Evolutionary conservation across 2,888 invertebrate genomes (phyloP), one percentile per base, ranked within the genome.

Genomic region (Orgyia antiqua): DNA sequence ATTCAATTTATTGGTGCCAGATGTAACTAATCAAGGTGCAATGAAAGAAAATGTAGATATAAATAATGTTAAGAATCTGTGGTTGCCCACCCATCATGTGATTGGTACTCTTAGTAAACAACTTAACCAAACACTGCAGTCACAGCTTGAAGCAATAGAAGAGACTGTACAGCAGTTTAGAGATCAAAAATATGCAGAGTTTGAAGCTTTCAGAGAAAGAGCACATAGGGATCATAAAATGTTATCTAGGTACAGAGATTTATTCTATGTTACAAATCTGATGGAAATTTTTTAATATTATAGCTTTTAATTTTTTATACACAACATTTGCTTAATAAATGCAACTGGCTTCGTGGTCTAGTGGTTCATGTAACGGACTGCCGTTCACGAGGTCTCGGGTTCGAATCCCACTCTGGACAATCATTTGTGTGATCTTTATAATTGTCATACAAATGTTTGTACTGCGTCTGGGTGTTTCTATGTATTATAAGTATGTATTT

Each of bases 121-220:
- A 56, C 86, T 93, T 38, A 89, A 91, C 36, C 89, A 90, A 49
- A 91, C 89, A 27, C 74, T 95, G 30, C 90, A 92, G 60, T 87
- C 89, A 26, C 92, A 94, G 73, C 88, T 92, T 29, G 87, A 88
- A 25, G 88, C 89, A 2, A 90, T 93, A 26, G 94, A 94, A 58
- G 92, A 93, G 52, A 88, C 91, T 47, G 92, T 96, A 38, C 89
- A 92, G 57, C 89, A 89, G 38, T 95, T 89, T 74, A 90, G 91
- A 42, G 92, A 92, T 55, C 90, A 91, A 60, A 92, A 94, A 62
- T 93, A 93, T 84, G 89, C 90, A 38, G 87, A 91, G 48, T 88
- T 94, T 52, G 93, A 95, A 63, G 89, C 89, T 44, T 91, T 90
- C 68, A 90, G 90, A 58, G 92, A 92, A 68, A 89, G 88, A 61